Evolutionary conservation across 2,888 invertebrate genomes (phyloP).

Genomic region (Imbricaverruca yamaguchii): DNA sequence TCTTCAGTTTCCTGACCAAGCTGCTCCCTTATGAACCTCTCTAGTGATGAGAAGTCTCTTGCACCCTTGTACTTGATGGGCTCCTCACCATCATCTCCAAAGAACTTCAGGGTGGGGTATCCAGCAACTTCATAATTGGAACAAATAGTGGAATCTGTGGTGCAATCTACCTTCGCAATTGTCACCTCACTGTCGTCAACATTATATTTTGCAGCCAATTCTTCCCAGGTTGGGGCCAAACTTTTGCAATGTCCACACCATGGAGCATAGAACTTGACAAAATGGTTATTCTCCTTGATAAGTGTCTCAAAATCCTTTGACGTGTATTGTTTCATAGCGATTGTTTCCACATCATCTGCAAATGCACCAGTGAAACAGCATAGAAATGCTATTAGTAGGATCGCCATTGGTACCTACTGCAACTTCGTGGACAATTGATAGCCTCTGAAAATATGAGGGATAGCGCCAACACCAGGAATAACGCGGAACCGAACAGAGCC

Average conservation of each 20-base stretch:
- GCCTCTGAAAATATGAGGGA: not conserved
- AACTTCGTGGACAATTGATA: not conserved
- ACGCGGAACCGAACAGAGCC: not conserved
- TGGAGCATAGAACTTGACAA: slow-evolving; percentile 85
- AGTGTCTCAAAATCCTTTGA: slow-evolving; percentile 24
- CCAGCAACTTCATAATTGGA: slow-evolving; percentile 67
- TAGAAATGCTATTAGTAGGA: not conserved
- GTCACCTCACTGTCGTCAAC: slow-evolving; percentile 52
- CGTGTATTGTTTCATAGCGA: not conserved
- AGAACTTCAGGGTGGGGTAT: slow-evolving; percentile 62
- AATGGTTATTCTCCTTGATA: slow-evolving; percentile 60
- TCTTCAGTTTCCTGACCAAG: slow-evolving; percentile 42
- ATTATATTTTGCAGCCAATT: slow-evolving; percentile 43
- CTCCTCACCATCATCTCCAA: slow-evolving; percentile 55
- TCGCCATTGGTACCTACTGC: not conserved
- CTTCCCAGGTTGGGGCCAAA: slow-evolving; percentile 66
- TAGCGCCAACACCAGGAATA: not conserved
- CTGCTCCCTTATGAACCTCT: slow-evolving; percentile 68
- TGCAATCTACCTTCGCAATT: slow-evolving; percentile 74
- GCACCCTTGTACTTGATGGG: slow-evolving; percentile 69
- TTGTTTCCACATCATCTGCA: not conserved
- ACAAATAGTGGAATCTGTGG: slow-evolving; percentile 59
- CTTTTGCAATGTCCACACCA: slow-evolving; percentile 83
- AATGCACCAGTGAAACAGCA: not conserved
- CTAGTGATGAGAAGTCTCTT: slow-evolving; percentile 65